A percentile compares a stretch with the other conserved stretches of the same genome.
Evolutionary conservation across 1,140 invertebrate species (phyloP).

Genomic region (Megathymus violae): DNA sequence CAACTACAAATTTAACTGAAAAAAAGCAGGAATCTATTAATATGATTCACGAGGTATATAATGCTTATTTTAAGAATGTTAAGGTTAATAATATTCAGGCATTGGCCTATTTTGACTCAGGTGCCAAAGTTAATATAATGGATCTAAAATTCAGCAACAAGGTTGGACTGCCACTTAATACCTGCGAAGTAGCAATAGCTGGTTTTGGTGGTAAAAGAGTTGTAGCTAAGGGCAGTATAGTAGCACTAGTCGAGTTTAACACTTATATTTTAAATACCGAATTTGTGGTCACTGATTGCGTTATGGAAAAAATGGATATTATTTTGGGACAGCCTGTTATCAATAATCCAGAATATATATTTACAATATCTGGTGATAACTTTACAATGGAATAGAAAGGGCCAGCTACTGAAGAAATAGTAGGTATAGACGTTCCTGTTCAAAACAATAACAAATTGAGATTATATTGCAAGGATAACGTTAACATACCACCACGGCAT

Average conservation of each 20-base stretch:
- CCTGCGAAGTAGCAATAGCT: background rate
- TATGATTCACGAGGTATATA: slow-evolving; percentile 2
- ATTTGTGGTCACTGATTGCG: background rate
- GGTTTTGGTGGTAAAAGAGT: slow-evolving; percentile 6
- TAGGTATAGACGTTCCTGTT: too few relatives aligned
- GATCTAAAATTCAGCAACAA: background rate
- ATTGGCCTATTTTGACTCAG: slow-evolving; percentile 16
- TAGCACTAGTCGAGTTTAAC: background rate
- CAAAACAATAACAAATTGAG: too few relatives aligned
- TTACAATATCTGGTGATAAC: too few relatives aligned
- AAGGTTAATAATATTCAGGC: background rate
- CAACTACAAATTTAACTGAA: background rate
- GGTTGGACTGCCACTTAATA: background rate
- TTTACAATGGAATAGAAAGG: too few relatives aligned
- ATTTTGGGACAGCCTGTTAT: slow-evolving; percentile 11
- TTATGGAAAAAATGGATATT: slow-evolving; percentile 1
- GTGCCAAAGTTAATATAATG: slow-evolving; percentile 13
- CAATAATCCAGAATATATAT: background rate
- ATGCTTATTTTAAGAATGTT: slow-evolving; percentile 5
- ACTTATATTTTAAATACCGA: background rate
- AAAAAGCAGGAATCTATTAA: slow-evolving; percentile 3
- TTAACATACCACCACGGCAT: background rate
- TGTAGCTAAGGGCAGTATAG: background rate
- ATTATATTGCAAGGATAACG: too few relatives aligned
- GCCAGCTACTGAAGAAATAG: too few relatives aligned